Conservation (phyloP, 2,888 invertebrate species). For the Cerastoderma edule region DNA sequence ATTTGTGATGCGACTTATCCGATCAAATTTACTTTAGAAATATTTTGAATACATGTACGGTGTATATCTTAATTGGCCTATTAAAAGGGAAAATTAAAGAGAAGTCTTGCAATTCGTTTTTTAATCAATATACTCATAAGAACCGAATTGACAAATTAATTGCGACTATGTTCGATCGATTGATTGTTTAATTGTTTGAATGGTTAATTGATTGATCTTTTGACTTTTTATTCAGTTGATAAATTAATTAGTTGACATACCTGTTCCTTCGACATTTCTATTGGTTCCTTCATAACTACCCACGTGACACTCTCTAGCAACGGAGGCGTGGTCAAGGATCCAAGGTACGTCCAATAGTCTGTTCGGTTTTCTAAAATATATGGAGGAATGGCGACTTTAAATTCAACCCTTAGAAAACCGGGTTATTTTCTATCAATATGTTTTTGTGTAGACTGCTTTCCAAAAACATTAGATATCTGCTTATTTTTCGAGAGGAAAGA, state of each 20-base stretch:
- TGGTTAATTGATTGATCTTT: background rate
- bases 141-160: background rate
- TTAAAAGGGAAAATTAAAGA: background rate
- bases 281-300: constrained; percentile 59
- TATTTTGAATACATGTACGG: too few species aligned
- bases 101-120: background rate
- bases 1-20: too few species aligned
- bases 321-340: constrained; percentile 68
- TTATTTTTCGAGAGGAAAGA: too few species aligned
- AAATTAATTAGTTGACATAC: constrained; percentile 23
- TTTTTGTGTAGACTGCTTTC: too few species aligned
- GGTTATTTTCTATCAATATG: background rate
- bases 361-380: constrained; percentile 31
- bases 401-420: background rate
- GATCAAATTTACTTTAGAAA: too few species aligned
- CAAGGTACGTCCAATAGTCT: constrained; percentile 65
- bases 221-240: background rate
- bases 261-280: constrained; percentile 62
- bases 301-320: constrained; percentile 65
- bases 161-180: background rate
- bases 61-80: too few species aligned
- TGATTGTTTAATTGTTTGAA: background rate
- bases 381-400: background rate
- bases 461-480: too few species aligned
- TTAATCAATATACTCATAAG: background rate